Percentiles rank a stretch among this genome's conserved stretches.
Evolutionary conservation across 2,113 vertebrate species (phyloP).

Genomic region (Circaetus gallicus): DNA sequence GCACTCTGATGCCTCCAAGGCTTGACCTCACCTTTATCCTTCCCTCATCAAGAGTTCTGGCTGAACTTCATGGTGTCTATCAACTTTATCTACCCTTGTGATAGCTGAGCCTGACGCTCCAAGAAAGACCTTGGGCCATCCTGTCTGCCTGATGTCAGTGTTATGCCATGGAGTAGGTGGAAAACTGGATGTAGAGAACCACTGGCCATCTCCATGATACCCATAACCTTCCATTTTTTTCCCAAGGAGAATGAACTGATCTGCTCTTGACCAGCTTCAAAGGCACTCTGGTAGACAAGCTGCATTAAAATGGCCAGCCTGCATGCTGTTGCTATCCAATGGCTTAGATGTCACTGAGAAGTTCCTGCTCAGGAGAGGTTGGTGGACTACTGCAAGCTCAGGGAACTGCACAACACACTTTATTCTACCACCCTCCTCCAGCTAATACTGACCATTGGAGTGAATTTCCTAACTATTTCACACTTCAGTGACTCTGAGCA

Average conservation of each 20-base stretch:
- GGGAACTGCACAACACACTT: neutral
- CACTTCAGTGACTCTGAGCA: neutral
- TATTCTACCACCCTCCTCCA: neutral
- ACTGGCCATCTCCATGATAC: fast-evolving
- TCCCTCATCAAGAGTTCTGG: neutral
- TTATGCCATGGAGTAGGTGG: neutral
- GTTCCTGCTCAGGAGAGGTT: neutral
- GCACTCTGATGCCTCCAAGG: neutral
- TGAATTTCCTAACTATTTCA: neutral
- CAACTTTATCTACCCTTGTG: neutral
- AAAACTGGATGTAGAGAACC: neutral
- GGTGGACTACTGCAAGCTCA: neutral
- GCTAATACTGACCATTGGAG: neutral
- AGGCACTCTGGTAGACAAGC: neutral
- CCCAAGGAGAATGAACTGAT: neutral
- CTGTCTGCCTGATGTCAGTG: neutral
- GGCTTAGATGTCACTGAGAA: neutral
- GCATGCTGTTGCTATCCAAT: neutral
- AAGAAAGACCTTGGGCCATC: neutral
- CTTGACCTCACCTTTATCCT: neutral
- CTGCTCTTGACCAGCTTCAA: neutral
- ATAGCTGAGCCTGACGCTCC: neutral
- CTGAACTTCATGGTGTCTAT: neutral
- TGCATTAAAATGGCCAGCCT: neutral
- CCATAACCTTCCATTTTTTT: neutral